phyloP scores from a whole-genome alignment of 2,797 vertebrate genomes.

The Sebastes wilsoni region DNA sequence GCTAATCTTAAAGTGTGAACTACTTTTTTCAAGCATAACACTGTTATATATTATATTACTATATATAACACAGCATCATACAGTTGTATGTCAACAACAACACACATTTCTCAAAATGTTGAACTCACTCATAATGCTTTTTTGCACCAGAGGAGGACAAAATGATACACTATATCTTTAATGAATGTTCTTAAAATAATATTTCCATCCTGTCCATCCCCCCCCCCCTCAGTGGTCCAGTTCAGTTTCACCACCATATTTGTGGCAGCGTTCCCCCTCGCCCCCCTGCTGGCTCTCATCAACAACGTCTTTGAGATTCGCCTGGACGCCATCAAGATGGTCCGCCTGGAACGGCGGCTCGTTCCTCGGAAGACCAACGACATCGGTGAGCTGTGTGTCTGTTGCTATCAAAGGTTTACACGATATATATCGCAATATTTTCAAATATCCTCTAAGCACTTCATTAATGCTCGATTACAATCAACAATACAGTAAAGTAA shows the following conservation, averaged over 20 bases:
- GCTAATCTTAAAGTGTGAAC: not conserved
- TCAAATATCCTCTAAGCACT: too few relatives aligned
- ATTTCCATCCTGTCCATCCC: not conserved
- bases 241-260: slow-evolving; percentile 97
- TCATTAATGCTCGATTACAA: too few relatives aligned
- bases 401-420: not conserved
- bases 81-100: too few relatives aligned
- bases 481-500: too few relatives aligned
- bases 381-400: slow-evolving; percentile 84
- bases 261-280: slow-evolving; percentile 92
- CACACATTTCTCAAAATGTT: not conserved
- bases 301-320: slow-evolving; percentile 94
- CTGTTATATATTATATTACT: not conserved
- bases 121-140: not conserved
- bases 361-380: slow-evolving; percentile 92
- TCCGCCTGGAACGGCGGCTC: slow-evolving; percentile 83
- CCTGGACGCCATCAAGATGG: slow-evolving; percentile 93
- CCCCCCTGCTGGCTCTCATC: slow-evolving; percentile 88
- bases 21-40: not conserved
- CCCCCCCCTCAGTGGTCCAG: slow-evolving; percentile 85
- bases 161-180: not conserved
- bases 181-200: not conserved
- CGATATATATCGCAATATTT: too few relatives aligned
- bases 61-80: not conserved
- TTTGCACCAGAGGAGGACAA: not conserved